phyloP scores from a whole-genome alignment of 2,797 vertebrate genomes.

The Alcedo quadribrachys region DNA sequence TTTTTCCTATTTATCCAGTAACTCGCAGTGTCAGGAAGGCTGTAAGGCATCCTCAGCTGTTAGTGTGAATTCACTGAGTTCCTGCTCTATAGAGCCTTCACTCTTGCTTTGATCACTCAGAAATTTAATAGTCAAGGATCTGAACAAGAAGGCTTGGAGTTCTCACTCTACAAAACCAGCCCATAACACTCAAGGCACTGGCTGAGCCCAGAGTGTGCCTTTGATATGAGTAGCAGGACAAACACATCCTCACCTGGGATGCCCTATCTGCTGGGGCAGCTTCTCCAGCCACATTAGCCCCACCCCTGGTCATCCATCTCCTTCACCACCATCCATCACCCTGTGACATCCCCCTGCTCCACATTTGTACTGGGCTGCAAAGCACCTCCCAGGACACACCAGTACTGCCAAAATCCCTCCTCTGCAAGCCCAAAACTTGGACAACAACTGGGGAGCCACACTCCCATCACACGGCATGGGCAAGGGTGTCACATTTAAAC shows the following conservation, averaged over 20 bases:
- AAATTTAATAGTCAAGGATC: background rate
- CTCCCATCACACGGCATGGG: rapidly evolving
- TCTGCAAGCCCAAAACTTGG: background rate
- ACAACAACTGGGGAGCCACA: rapidly evolving
- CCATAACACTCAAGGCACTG: background rate
- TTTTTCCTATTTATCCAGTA: slow-evolving; percentile 34
- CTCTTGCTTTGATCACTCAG: background rate
- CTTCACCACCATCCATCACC: background rate
- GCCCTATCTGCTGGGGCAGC: rapidly evolving
- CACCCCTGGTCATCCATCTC: background rate
- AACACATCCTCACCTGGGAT: background rate
- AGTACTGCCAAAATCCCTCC: background rate
- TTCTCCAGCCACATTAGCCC: background rate
- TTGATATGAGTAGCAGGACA: background rate
- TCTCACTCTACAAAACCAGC: background rate
- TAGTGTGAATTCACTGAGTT: background rate
- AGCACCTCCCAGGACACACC: background rate
- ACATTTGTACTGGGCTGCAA: background rate
- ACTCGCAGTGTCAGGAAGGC: background rate
- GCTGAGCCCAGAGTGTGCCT: background rate
- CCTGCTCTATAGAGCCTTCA: background rate
- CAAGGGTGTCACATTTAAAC: background rate
- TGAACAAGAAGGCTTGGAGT: background rate
- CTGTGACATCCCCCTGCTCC: background rate
- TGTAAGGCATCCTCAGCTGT: background rate